A percentile compares a stretch with the other conserved stretches of the same genome.
Conservation (phyloP, 92 coral and sea anemone species). For the Blastomussa wellsi region DNA sequence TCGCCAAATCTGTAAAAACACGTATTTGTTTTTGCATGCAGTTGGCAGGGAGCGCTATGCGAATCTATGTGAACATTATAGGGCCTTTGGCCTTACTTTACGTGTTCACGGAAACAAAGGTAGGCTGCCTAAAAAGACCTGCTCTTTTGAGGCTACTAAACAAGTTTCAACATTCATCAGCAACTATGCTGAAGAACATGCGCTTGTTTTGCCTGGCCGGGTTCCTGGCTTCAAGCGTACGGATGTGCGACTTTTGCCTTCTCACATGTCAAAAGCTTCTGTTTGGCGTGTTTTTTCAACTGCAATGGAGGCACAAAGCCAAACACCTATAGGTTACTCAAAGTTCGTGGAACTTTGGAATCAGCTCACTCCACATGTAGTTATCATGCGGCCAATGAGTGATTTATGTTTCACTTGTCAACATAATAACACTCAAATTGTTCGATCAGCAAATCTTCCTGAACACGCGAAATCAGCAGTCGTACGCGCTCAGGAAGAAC, state of each 20-base stretch:
- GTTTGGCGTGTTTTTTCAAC: slow-evolving; percentile 28
- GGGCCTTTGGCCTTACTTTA: too few species aligned
- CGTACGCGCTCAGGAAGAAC: slow-evolving; percentile 39
- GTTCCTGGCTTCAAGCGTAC: slow-evolving; percentile 58
- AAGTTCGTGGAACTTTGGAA: slow-evolving; percentile 52
- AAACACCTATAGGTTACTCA: slow-evolving; percentile 30
- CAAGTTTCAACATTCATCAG: slow-evolving; percentile 42
- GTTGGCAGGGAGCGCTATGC: too few species aligned
- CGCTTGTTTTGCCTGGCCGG: slow-evolving; percentile 60
- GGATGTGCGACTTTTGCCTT: too few species aligned
- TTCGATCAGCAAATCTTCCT: slow-evolving; percentile 33
- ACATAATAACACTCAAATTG: slow-evolving; percentile 12
- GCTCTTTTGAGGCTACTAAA: too few species aligned
- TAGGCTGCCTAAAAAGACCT: too few species aligned
- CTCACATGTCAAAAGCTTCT: slow-evolving; percentile 22
- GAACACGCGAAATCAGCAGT: slow-evolving; percentile 36
- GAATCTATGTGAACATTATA: too few species aligned
- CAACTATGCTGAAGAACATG: slow-evolving; percentile 58
- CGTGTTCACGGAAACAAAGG: too few species aligned
- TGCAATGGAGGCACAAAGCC: slow-evolving; percentile 8
- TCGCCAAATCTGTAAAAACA: slow-evolving; percentile 42
- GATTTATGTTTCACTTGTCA: slow-evolving; percentile 59
- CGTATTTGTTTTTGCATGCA: slow-evolving; percentile 50
- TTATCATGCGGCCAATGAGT: slow-evolving; percentile 44
- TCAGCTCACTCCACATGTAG: slow-evolving; percentile 28